Percentiles rank a stretch among this genome's conserved stretches.
Conservation (phyloP, 2,888 invertebrate species). For the Ptychoptera albimana region DNA sequence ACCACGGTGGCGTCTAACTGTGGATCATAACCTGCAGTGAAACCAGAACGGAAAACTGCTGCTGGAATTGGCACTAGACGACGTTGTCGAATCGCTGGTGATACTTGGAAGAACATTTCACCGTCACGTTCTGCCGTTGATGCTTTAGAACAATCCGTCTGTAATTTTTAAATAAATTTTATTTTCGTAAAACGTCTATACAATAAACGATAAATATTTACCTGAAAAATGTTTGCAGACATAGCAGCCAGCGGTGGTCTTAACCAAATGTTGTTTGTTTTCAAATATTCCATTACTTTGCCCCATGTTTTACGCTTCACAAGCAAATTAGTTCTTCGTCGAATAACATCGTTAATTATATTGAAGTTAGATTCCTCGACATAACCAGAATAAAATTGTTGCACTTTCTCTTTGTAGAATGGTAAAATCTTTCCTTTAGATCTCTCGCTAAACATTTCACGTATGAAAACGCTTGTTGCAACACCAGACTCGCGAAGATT, state of each 20-base stretch:
- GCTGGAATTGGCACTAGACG: slow-evolving; percentile 73
- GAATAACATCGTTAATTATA: slow-evolving; percentile 65
- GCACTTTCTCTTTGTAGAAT: slow-evolving; percentile 76
- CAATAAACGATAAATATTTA: slow-evolving; percentile 20
- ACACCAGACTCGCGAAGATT: slow-evolving; percentile 51
- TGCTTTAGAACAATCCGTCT: slow-evolving; percentile 63
- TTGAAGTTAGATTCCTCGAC: slow-evolving; percentile 75
- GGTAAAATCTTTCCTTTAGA: slow-evolving; percentile 63
- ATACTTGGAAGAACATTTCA: slow-evolving; percentile 73
- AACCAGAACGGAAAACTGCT: slow-evolving; percentile 57
- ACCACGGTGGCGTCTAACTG: slow-evolving; percentile 70
- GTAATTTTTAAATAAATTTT: slow-evolving; percentile 23
- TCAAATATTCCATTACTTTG: slow-evolving; percentile 58
- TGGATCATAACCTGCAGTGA: slow-evolving; percentile 73
- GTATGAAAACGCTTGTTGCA: slow-evolving; percentile 62
- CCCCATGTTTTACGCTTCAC: slow-evolving; percentile 66
- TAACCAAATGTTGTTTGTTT: slow-evolving; percentile 52
- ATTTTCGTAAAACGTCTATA: slow-evolving; percentile 2
- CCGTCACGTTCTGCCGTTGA: slow-evolving; percentile 66
- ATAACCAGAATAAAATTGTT: slow-evolving; percentile 73
- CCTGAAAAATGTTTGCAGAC: slow-evolving; percentile 67
- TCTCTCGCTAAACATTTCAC: slow-evolving; percentile 70
- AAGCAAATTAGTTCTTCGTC: slow-evolving; percentile 62
- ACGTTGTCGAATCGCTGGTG: slow-evolving; percentile 61
- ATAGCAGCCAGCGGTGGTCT: slow-evolving; percentile 65